A percentile compares a stretch with the other conserved stretches of the same genome.
Conservation (phyloP, 2,113 vertebrate genomes). For the Scortum barcoo region DNA sequence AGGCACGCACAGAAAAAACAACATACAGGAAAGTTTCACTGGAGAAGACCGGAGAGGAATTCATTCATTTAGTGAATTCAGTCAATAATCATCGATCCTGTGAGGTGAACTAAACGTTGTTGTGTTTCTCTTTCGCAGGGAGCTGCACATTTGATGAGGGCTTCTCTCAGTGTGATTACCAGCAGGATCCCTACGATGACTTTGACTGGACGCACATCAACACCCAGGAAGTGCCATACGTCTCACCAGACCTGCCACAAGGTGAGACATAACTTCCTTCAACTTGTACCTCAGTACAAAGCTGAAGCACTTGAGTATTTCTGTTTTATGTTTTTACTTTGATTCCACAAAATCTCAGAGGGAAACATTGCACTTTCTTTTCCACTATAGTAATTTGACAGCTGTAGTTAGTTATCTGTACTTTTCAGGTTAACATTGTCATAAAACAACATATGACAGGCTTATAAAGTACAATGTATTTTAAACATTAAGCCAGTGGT, state of each 20-base stretch:
- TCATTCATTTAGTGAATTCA: background rate
- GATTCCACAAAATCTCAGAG: no score
- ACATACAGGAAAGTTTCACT: conserved; percentile 4
- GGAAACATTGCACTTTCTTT: no score
- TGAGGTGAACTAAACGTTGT: background rate
- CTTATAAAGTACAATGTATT: background rate
- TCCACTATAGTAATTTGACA: no score
- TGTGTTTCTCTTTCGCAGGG: conserved; percentile 82
- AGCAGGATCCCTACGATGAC: conserved; percentile 95
- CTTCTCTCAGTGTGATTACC: conserved; percentile 94
- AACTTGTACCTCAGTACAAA: no score
- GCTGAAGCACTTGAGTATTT: no score
- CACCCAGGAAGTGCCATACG: conserved; percentile 92
- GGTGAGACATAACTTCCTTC: conserved; percentile 83
- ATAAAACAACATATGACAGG: no score
- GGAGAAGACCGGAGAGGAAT: conserved; percentile 9
- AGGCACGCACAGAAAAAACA: conserved; percentile 23
- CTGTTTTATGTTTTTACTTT: no score
- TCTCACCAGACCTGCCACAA: conserved; percentile 94
- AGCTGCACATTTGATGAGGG: conserved; percentile 96
- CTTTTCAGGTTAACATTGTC: no score
- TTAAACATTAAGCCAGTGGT: background rate
- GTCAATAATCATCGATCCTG: background rate
- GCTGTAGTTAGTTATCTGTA: no score
- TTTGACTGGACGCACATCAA: conserved; percentile 98